Percentiles rank a stretch among this genome's conserved stretches.
Conservation (phyloP, 2,113 vertebrate genomes). For the Grammomys dolichurus region DNA sequence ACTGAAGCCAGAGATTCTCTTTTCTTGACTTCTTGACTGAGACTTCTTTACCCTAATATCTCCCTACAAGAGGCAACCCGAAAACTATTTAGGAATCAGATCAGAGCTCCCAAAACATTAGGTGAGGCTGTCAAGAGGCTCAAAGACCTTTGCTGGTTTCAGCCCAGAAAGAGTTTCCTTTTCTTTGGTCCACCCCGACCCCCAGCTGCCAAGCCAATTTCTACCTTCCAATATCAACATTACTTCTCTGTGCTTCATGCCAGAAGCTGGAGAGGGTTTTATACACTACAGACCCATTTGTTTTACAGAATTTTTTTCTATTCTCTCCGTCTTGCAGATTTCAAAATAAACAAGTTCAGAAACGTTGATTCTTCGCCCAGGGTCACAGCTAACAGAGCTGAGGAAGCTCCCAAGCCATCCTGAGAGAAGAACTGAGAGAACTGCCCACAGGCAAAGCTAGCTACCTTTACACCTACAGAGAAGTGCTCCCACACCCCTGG, state of each 20-base stretch:
- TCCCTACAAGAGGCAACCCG: not conserved
- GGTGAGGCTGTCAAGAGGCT: not conserved
- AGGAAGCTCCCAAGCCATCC: not conserved
- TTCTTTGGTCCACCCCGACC: not conserved
- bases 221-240: accelerated
- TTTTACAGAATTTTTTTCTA: not conserved
- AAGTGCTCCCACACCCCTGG: not conserved
- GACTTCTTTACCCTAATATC: not conserved
- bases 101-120: not conserved
- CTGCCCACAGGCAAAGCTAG: not conserved
- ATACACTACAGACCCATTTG: not conserved
- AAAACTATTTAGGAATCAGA: not conserved
- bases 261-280: not conserved
- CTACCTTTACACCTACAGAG: not conserved
- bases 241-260: not conserved
- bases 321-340: not conserved
- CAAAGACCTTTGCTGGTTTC: not conserved
- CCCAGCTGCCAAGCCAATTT: not conserved
- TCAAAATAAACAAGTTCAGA: constrained; percentile 34
- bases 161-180: not conserved
- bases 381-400: not conserved
- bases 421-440: not conserved
- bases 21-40: not conserved
- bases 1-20: not conserved
- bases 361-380: not conserved